phyloP scores from a whole-genome alignment of 2,113 vertebrate species.

The Epinephelus cyanopodus region DNA sequence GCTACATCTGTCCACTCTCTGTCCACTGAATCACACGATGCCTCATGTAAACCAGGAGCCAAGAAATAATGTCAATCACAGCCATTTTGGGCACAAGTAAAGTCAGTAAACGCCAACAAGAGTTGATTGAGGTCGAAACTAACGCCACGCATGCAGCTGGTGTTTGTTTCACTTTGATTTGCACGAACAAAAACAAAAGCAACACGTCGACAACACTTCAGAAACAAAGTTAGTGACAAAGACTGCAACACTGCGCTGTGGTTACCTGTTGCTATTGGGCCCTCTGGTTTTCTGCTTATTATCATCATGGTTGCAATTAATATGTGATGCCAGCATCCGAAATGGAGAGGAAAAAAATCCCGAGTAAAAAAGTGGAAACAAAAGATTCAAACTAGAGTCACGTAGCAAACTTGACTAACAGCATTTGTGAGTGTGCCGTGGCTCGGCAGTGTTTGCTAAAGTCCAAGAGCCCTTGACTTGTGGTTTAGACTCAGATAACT shows the following conservation, averaged over 20 bases:
- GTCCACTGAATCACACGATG: background rate
- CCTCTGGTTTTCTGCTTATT: slow-evolving; percentile 91
- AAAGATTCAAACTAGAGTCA: slow-evolving; percentile 30
- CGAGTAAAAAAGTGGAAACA: slow-evolving; percentile 5
- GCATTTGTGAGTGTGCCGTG: slow-evolving; percentile 26
- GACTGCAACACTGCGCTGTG: background rate
- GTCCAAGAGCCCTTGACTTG: slow-evolving; percentile 13
- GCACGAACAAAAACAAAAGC: background rate
- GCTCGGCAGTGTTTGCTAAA: background rate
- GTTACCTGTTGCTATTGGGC: slow-evolving; percentile 89
- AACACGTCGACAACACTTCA: background rate
- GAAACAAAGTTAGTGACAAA: background rate
- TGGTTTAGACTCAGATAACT: slow-evolving; percentile 15
- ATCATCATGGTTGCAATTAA: slow-evolving; percentile 86
- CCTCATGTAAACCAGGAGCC: slow-evolving; percentile 17
- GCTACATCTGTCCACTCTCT: slow-evolving; percentile 6
- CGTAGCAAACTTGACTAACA: slow-evolving; percentile 37
- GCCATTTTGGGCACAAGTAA: background rate
- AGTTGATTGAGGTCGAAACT: background rate
- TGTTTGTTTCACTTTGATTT: background rate
- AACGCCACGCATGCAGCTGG: background rate
- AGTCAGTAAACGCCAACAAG: slow-evolving; percentile 22
- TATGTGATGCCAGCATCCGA: slow-evolving; percentile 80
- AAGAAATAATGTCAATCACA: slow-evolving; percentile 10
- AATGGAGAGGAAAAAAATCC: slow-evolving; percentile 51